Percentiles rank a stretch among this genome's conserved stretches.
Evolutionary conservation across 2,888 invertebrate species (phyloP).

Genomic region (Drosophila seclusa): DNA sequence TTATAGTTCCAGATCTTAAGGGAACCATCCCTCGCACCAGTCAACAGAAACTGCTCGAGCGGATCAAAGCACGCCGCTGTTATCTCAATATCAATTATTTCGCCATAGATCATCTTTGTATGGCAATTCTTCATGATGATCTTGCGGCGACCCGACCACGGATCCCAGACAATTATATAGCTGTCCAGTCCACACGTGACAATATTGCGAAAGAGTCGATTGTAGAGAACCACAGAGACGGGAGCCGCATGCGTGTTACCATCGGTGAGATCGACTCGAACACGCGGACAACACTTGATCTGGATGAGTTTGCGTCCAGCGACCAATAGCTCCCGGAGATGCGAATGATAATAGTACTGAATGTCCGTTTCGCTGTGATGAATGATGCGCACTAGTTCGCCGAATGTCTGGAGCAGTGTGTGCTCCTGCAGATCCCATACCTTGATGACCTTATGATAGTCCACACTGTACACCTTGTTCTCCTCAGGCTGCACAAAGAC

Average conservation of each 20-base stretch:
- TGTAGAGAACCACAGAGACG: conserved; percentile 91
- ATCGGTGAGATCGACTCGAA: conserved; percentile 89
- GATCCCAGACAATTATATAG: conserved; percentile 93
- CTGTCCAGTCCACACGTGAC: conserved; percentile 92
- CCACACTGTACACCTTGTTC: conserved; percentile 89
- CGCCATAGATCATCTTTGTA: conserved; percentile 88
- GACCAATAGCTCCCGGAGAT: conserved; percentile 88
- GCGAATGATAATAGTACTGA: conserved; percentile 88
- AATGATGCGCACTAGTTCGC: conserved; percentile 87
- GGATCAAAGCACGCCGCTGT: conserved; percentile 87
- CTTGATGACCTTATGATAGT: conserved; percentile 89
- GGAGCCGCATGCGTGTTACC: conserved; percentile 90
- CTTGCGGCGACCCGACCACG: conserved; percentile 89
- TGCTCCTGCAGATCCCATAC: conserved; percentile 91
- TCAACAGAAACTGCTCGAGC: conserved; percentile 89
- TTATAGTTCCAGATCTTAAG: conserved; percentile 94
- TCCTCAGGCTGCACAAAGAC: conserved; percentile 89
- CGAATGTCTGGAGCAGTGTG: conserved; percentile 89
- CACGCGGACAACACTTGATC: conserved; percentile 88
- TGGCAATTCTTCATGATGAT: conserved; percentile 90
- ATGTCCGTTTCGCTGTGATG: conserved; percentile 88
- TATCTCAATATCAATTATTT: conserved; percentile 85
- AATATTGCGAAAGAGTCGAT: conserved; percentile 90
- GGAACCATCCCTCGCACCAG: conserved; percentile 92
- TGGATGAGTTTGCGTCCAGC: conserved; percentile 89